Evolutionary conservation across 2,113 vertebrate genomes (phyloP).

Genomic region (Triplophysa siluroides): DNA sequence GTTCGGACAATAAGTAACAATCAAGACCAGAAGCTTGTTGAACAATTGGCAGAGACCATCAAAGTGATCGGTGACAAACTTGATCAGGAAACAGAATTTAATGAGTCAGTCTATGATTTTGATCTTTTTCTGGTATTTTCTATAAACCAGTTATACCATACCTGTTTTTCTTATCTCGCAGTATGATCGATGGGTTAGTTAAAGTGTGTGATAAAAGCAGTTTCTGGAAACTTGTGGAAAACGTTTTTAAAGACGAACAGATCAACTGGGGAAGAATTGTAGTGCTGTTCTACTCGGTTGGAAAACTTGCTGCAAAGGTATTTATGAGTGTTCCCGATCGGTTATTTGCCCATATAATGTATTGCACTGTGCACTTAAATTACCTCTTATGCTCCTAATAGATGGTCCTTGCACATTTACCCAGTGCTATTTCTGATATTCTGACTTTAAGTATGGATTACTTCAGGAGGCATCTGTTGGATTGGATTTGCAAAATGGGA

Average conservation of each 20-base stretch:
- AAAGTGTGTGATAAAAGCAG: conserved; percentile 18
- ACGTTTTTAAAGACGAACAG: conserved; percentile 44
- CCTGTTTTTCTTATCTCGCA: conserved; percentile 9
- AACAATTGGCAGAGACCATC: conserved; percentile 35
- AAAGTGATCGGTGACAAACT: conserved; percentile 44
- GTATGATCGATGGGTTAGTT: conserved; percentile 43
- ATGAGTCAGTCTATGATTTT: conserved; percentile 37
- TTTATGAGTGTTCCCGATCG: background rate
- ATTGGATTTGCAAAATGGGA: conserved; percentile 47
- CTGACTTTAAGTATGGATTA: conserved; percentile 45
- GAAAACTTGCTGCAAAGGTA: conserved; percentile 55
- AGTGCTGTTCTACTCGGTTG: conserved; percentile 51
- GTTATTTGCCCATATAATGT: background rate
- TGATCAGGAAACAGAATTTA: conserved; percentile 39
- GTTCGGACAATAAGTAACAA: background rate
- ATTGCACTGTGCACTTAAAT: background rate
- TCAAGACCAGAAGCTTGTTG: conserved; percentile 37
- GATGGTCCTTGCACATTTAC: conserved; percentile 43
- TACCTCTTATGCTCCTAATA: background rate
- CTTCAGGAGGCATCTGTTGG: conserved; percentile 45
- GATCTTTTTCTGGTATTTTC: background rate
- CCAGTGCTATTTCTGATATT: conserved; percentile 37
- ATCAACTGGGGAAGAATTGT: conserved; percentile 58
- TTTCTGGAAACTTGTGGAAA: conserved; percentile 40
- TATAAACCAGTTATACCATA: background rate